Conservation (phyloP, 2,797 vertebrate species). For the Prionace glauca region DNA sequence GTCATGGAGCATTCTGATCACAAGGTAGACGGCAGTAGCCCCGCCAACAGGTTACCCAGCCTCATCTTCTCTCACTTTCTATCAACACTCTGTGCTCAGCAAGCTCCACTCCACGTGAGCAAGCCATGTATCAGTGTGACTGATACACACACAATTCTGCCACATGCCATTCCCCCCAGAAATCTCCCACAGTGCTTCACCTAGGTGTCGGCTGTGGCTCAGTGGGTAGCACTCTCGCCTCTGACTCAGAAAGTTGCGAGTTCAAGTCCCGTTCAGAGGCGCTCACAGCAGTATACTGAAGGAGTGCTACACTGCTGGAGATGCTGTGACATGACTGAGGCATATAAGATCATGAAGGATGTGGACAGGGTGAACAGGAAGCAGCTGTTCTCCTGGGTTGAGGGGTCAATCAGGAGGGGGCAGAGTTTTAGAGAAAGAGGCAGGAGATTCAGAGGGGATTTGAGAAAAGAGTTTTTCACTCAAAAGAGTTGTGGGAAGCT, state of each 20-base stretch:
- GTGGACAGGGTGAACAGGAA: too few species aligned
- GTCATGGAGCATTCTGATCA: neutral
- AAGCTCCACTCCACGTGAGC: neutral
- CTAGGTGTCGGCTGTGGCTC: neutral
- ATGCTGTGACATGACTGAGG: too few species aligned
- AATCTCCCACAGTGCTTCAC: neutral
- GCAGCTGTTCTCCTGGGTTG: too few species aligned
- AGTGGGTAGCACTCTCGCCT: neutral
- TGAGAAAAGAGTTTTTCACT: too few species aligned
- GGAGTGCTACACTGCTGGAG: neutral
- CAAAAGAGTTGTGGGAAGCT: too few species aligned
- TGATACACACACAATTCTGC: neutral
- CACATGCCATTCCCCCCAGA: neutral
- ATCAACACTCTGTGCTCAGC: neutral
- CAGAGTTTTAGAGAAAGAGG: too few species aligned
- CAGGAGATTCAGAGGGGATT: too few species aligned
- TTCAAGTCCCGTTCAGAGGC: neutral
- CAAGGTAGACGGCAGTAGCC: neutral
- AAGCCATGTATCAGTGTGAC: neutral
- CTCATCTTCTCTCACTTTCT: neutral
- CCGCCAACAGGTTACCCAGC: neutral
- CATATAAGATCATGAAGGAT: too few species aligned
- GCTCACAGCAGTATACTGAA: too few species aligned
- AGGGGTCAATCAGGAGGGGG: too few species aligned
- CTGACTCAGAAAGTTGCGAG: neutral